Evolutionary conservation across 2,113 vertebrate species (phyloP).

Genomic region (Cervus canadensis): DNA sequence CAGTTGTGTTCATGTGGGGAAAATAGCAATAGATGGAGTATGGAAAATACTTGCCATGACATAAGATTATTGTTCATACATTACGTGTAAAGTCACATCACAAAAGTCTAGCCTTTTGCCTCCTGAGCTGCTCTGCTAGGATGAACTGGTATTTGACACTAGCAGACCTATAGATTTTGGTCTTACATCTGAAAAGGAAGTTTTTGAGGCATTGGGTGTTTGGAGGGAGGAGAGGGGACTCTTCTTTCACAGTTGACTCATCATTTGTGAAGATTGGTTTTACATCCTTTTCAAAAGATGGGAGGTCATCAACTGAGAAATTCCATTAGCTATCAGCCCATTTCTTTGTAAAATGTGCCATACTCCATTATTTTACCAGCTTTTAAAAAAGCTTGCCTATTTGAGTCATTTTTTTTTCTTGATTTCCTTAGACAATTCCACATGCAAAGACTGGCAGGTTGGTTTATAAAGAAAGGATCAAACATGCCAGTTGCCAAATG

Average conservation of each 20-base stretch:
- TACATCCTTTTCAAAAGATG: neutral
- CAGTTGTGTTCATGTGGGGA: slow-evolving; percentile 47
- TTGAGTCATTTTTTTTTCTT: neutral
- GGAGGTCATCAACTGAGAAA: neutral
- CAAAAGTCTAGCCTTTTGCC: slow-evolving; percentile 54
- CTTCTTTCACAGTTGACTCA: neutral
- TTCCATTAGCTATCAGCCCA: neutral
- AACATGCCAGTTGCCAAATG: neutral
- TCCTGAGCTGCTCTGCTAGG: slow-evolving; percentile 56
- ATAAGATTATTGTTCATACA: slow-evolving; percentile 32
- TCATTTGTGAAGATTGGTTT: neutral
- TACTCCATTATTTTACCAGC: neutral
- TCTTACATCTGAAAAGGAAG: slow-evolving; percentile 53
- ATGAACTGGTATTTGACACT: slow-evolving; percentile 36
- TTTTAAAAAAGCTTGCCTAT: neutral
- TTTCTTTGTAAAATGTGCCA: neutral
- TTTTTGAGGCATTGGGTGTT: slow-evolving; percentile 21
- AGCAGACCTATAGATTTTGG: slow-evolving; percentile 34
- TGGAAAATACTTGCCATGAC: slow-evolving; percentile 29
- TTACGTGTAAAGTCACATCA: slow-evolving; percentile 46
- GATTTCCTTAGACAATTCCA: neutral
- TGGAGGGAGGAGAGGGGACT: neutral
- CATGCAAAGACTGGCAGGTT: neutral
- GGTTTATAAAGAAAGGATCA: neutral
- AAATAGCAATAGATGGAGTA: neutral